A percentile compares a stretch with the other conserved stretches of the same genome.
phyloP scores from a whole-genome alignment of 1,140 invertebrate genomes.

The Streblospio benedicti region DNA sequence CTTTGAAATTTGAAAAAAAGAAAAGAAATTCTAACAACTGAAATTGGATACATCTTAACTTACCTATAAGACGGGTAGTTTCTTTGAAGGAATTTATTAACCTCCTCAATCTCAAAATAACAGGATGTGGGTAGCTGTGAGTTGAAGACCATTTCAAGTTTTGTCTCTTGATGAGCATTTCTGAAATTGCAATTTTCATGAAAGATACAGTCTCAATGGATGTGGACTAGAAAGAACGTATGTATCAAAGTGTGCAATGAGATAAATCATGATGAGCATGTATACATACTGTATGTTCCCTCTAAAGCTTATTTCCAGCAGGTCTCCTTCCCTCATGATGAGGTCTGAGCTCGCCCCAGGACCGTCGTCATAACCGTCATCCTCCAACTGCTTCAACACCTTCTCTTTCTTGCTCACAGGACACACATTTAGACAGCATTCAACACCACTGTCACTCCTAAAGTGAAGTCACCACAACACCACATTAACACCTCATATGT shows the following conservation, averaged over 20 bases:
- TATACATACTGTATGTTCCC: slow-evolving; percentile 33
- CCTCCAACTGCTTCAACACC: slow-evolving; percentile 21
- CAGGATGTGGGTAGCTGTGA: slow-evolving; percentile 28
- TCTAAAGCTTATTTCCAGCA: slow-evolving; percentile 32
- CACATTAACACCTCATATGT: too few relatives aligned
- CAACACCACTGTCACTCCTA: slow-evolving; percentile 30
- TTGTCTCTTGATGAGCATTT: background rate
- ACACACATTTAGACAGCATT: slow-evolving; percentile 25
- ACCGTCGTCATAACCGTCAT: slow-evolving; percentile 33
- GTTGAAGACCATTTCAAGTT: slow-evolving; percentile 27
- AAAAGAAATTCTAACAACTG: too few relatives aligned
- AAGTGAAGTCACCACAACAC: background rate
- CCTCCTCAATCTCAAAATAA: slow-evolving; percentile 26
- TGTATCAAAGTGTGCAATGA: background rate
- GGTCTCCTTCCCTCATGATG: slow-evolving; percentile 32
- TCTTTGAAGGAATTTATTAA: slow-evolving; percentile 36
- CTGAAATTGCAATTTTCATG: too few relatives aligned
- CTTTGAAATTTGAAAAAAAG: too few relatives aligned
- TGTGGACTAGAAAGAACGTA: too few relatives aligned
- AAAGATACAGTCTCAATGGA: too few relatives aligned
- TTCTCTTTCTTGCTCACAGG: slow-evolving; percentile 22
- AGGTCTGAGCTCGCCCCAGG: slow-evolving; percentile 24
- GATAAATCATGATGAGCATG: slow-evolving; percentile 12
- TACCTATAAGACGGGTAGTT: slow-evolving; percentile 34
- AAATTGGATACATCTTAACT: too few relatives aligned